phyloP scores from a whole-genome alignment of 2,888 invertebrate species.

The Timema podura region DNA sequence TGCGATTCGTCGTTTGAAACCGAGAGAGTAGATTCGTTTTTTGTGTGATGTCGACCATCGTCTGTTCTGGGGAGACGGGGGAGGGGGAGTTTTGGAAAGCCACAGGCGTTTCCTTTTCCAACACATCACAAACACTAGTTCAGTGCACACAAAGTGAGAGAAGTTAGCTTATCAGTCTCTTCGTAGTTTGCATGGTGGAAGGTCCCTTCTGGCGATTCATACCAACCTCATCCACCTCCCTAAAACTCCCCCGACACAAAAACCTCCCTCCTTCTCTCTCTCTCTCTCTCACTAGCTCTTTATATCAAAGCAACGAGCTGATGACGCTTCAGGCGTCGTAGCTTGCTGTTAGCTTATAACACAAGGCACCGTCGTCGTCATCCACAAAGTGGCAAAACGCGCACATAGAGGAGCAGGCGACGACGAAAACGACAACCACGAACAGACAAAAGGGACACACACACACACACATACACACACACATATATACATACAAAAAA shows the following conservation, averaged over 20 bases:
- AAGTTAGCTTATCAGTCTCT: slow-evolving; percentile 24
- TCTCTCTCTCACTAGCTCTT: slow-evolving; percentile 15
- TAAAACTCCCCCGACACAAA: slow-evolving; percentile 1
- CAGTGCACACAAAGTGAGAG: slow-evolving; percentile 24
- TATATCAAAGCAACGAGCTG: slow-evolving; percentile 25
- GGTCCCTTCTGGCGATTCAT: too few relatives aligned
- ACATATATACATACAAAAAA: slow-evolving; percentile 17
- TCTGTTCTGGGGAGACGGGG: too few relatives aligned
- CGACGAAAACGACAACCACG: too few relatives aligned
- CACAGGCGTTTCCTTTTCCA: slow-evolving; percentile 20
- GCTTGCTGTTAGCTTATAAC: not conserved
- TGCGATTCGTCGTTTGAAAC: too few relatives aligned
- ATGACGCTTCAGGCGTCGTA: slow-evolving; percentile 27
- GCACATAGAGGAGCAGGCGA: too few relatives aligned
- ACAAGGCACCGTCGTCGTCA: slow-evolving; percentile 22
- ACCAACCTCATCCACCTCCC: slow-evolving; percentile 16
- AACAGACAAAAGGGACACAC: too few relatives aligned
- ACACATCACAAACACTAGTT: slow-evolving; percentile 24
- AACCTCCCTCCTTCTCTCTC: not conserved
- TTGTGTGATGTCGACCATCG: too few relatives aligned
- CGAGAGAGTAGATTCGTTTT: too few relatives aligned
- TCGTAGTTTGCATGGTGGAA: too few relatives aligned
- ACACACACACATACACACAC: too few relatives aligned
- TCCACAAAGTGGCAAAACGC: slow-evolving; percentile 26
- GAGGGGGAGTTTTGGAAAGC: not conserved